Evolutionary conservation across 1,140 invertebrate genomes (phyloP).

Genomic region (Teleogryllus occipitalis): DNA sequence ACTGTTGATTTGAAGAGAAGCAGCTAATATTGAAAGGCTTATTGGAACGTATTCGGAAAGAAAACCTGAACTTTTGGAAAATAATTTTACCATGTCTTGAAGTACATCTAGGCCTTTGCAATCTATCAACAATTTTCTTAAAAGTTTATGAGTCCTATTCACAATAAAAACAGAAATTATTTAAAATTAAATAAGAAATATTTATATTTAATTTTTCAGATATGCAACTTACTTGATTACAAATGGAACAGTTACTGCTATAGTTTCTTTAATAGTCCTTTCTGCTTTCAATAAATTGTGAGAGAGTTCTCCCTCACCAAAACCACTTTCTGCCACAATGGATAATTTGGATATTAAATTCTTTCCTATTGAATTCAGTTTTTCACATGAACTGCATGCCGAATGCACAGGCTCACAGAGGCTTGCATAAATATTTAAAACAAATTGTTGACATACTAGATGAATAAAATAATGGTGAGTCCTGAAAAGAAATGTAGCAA

Average conservation of each 20-base stretch:
- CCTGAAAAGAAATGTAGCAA: background rate
- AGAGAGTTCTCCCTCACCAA: conserved; percentile 16
- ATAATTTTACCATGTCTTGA: background rate
- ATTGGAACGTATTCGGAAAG: background rate
- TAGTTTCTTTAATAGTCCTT: background rate
- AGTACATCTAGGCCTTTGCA: background rate
- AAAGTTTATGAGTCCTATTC: background rate
- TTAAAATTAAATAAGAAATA: too few species aligned
- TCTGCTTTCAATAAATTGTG: conserved; percentile 18
- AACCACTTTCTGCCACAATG: conserved; percentile 8
- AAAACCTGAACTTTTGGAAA: background rate
- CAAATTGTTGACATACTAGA: conserved; percentile 10
- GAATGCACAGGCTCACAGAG: conserved; percentile 1
- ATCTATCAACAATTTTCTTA: conserved; percentile 6
- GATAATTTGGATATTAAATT: background rate
- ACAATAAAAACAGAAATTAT: background rate
- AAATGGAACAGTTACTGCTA: conserved; percentile 10
- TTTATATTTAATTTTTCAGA: too few species aligned
- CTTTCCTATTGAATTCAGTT: background rate
- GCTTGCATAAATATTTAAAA: background rate
- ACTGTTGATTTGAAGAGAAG: background rate
- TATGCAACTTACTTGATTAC: conserved; percentile 6
- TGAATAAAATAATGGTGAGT: conserved; percentile 16
- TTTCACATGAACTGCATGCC: background rate
- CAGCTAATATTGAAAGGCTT: background rate